A percentile compares a stretch with the other conserved stretches of the same genome.
phyloP scores from a whole-genome alignment of 2,888 invertebrate genomes.

The Crioceris asparagi region DNA sequence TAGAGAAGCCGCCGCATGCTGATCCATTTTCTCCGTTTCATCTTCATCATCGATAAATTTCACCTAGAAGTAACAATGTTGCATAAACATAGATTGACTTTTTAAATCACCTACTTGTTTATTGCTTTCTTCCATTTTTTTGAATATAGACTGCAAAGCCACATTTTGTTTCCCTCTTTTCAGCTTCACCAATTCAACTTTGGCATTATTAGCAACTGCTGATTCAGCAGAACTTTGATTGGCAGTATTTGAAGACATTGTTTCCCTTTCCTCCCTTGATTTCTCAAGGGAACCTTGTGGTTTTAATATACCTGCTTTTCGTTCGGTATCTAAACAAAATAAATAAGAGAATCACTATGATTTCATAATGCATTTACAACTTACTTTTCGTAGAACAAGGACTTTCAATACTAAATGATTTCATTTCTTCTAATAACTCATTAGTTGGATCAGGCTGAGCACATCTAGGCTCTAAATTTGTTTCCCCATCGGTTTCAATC shows the following conservation, averaged over 20 bases:
- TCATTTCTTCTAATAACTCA: slow-evolving; percentile 45
- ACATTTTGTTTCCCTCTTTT: slow-evolving; percentile 61
- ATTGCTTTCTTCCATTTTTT: slow-evolving; percentile 55
- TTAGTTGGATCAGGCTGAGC: slow-evolving; percentile 40
- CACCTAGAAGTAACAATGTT: slow-evolving; percentile 23
- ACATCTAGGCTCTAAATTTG: slow-evolving; percentile 36
- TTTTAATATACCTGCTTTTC: slow-evolving; percentile 51
- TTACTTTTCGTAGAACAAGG: slow-evolving; percentile 23
- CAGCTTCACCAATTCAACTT: slow-evolving; percentile 24
- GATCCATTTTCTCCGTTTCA: slow-evolving; percentile 15
- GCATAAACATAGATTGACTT: not conserved
- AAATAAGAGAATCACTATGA: slow-evolving; percentile 2
- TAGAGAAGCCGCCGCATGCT: slow-evolving; percentile 20
- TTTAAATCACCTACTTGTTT: slow-evolving; percentile 44
- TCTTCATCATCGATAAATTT: slow-evolving; percentile 34
- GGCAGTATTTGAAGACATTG: slow-evolving; percentile 26
- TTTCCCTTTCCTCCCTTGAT: slow-evolving; percentile 50
- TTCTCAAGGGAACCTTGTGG: slow-evolving; percentile 62
- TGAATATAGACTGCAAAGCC: slow-evolving; percentile 66
- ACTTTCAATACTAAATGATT: slow-evolving; percentile 39
- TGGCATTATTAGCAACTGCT: slow-evolving; percentile 7
- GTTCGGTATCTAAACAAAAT: slow-evolving; percentile 24
- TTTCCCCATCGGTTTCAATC: slow-evolving; percentile 26
- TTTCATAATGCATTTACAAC: slow-evolving; percentile 2
- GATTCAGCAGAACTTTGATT: slow-evolving; percentile 7